Percentiles rank a stretch among this genome's conserved stretches.
These are phyloP conservation scores for Minunthozetes semirufus DNA, from an alignment of 2,888 invertebrate species.

Conservation along the genomic window DNA sequence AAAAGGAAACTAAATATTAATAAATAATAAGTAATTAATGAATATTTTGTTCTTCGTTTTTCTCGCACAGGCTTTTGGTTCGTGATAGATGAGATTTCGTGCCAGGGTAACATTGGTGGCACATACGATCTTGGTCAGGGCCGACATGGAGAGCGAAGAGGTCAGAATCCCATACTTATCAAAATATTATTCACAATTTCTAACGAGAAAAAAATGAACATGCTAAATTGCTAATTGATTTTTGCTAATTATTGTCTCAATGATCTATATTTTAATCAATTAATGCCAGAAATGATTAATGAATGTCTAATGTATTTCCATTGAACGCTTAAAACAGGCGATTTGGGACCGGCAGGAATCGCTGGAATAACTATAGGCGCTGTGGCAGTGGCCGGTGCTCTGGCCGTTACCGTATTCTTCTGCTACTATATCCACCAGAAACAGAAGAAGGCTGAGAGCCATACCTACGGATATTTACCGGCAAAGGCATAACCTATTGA, in stretches of 20 bases:
- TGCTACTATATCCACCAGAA: slow-evolving; percentile 39
- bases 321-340: too few species aligned
- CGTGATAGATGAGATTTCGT: background rate
- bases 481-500: background rate
- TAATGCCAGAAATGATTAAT: too few species aligned
- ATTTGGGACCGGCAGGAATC: slow-evolving; percentile 39
- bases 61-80: background rate
- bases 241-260: too few species aligned
- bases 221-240: too few species aligned
- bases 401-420: slow-evolving; percentile 40
- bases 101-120: slow-evolving; percentile 24
- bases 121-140: slow-evolving; percentile 33
- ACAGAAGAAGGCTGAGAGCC: slow-evolving; percentile 30
- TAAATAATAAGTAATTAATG: background rate
- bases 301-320: too few species aligned
- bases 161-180: background rate
- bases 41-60: background rate
- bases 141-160: slow-evolving; percentile 32
- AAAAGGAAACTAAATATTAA: too few species aligned
- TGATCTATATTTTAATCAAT: too few species aligned
- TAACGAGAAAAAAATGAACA: too few species aligned
- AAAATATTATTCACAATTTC: too few species aligned
- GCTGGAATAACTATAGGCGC: slow-evolving; percentile 41
- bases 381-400: slow-evolving; percentile 38
- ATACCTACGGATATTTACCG: background rate